phyloP scores from a whole-genome alignment of 1,140 invertebrate genomes.

The Drosophila asahinai region DNA sequence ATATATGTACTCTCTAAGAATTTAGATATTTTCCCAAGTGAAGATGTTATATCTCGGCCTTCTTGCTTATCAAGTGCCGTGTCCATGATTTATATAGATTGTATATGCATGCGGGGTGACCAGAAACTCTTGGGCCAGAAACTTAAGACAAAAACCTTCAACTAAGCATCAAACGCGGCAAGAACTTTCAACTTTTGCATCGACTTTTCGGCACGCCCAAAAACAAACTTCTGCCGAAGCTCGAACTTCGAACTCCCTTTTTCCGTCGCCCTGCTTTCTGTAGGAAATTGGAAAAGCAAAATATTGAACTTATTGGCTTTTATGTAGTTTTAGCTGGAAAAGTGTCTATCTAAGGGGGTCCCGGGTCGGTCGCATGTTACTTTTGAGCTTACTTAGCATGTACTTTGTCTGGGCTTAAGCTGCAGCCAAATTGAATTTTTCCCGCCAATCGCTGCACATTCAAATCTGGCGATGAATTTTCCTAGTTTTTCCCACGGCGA shows the following conservation, averaged over 20 bases:
- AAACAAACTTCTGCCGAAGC: slow-evolving; percentile 51
- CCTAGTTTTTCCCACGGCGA: slow-evolving; percentile 11
- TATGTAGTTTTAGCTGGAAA: slow-evolving; percentile 73
- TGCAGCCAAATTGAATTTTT: slow-evolving; percentile 79
- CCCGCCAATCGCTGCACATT: slow-evolving; percentile 60
- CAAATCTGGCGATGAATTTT: slow-evolving; percentile 63
- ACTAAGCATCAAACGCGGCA: slow-evolving; percentile 58
- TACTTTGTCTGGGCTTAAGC: slow-evolving; percentile 76
- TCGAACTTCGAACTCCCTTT: slow-evolving; percentile 25
- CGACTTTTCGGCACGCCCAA: slow-evolving; percentile 70
- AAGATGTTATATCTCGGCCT: slow-evolving; percentile 1
- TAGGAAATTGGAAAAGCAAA: slow-evolving; percentile 74
- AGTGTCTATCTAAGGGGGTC: slow-evolving; percentile 53
- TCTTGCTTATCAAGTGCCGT: slow-evolving; percentile 43
- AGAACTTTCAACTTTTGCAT: slow-evolving; percentile 62
- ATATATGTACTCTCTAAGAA: no score
- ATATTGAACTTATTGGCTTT: slow-evolving; percentile 84
- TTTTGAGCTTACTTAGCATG: slow-evolving; percentile 82
- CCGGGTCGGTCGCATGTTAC: slow-evolving; percentile 55
- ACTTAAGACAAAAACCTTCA: slow-evolving; percentile 67
- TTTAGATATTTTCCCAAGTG: not conserved
- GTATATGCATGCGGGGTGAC: slow-evolving; percentile 45
- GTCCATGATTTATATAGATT: slow-evolving; percentile 66
- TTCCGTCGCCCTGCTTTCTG: not conserved
- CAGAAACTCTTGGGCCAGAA: slow-evolving; percentile 40